Evolutionary conservation across 2,888 invertebrate species (phyloP).

Genomic region (Eueremaeus valkanovi): DNA sequence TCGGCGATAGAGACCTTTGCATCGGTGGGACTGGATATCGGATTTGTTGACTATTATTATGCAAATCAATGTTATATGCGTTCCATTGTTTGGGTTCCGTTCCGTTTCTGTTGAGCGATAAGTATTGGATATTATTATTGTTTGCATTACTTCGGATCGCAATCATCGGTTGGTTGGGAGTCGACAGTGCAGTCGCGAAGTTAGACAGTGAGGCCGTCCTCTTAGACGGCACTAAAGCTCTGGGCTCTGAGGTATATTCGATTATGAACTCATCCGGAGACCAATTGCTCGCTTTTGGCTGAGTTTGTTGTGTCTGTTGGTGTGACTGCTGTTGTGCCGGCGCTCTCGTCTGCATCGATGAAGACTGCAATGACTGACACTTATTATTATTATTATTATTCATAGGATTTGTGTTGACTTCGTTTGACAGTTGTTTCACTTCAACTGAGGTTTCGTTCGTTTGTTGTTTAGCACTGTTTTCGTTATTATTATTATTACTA

Average conservation of each 20-base stretch:
- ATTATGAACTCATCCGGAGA: conserved; percentile 36
- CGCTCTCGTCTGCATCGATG: neutral
- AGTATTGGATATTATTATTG: conserved; percentile 5
- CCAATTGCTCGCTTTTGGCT: conserved; percentile 26
- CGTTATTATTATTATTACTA: neutral
- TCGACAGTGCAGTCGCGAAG: neutral
- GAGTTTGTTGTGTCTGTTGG: conserved; percentile 2
- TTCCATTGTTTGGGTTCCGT: neutral
- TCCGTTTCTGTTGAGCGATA: conserved; percentile 11
- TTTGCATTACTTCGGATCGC: neutral
- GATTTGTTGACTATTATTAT: neutral
- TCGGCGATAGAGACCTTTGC: neutral
- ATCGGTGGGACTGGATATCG: neutral
- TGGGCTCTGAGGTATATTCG: conserved; percentile 40
- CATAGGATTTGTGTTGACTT: neutral
- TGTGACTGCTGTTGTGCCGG: neutral
- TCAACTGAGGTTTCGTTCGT: neutral
- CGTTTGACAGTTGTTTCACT: conserved; percentile 8
- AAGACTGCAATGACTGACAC: neutral
- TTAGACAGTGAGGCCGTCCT: conserved; percentile 23
- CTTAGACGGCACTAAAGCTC: conserved; percentile 28
- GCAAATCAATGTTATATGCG: neutral
- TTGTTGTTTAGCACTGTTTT: neutral
- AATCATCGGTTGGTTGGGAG: neutral
- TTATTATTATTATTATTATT: neutral